Evolutionary conservation across 2,797 vertebrate genomes (phyloP).

Genomic region (Paedocypris micromegethes): DNA sequence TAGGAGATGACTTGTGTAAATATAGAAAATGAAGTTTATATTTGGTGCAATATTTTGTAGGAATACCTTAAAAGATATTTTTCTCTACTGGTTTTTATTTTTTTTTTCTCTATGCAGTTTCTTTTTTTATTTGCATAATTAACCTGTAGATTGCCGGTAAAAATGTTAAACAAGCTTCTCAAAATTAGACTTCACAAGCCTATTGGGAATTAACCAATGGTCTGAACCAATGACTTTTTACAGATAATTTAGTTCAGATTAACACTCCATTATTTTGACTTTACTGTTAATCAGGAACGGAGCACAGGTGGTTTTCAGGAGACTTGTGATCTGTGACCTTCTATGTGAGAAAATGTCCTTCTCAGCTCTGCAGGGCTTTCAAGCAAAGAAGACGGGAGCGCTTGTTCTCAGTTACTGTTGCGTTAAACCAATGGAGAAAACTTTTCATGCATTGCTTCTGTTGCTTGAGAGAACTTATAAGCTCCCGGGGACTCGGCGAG

Average conservation of each 20-base stretch:
- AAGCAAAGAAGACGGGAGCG: conserved; percentile 58
- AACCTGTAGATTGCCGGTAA: background rate
- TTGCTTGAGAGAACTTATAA: conserved; percentile 69
- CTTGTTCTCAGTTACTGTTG: conserved; percentile 66
- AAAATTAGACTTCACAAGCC: background rate
- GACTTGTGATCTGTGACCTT: conserved; percentile 1
- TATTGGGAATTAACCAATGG: background rate
- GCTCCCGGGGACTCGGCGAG: conserved; percentile 65
- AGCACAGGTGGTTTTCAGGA: conserved; percentile 30
- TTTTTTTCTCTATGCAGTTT: no score
- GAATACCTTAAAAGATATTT: background rate
- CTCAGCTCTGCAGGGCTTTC: conserved; percentile 13
- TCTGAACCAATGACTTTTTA: background rate
- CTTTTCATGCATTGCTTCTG: conserved; percentile 66
- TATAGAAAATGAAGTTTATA: no score
- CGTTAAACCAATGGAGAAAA: conserved; percentile 64
- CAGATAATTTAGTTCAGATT: conserved; percentile 1
- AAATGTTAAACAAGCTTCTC: conserved; percentile 1
- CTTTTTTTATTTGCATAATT: no score
- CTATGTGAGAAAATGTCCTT: conserved; percentile 20
- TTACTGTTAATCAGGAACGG: conserved; percentile 17
- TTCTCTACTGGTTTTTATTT: background rate
- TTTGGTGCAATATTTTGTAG: no score
- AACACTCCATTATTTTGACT: conserved; percentile 16
- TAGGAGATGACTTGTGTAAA: no score